Percentiles rank a stretch among this genome's conserved stretches.
Conservation (phyloP, 2,888 invertebrate species). For the Seira sanloemensis region DNA sequence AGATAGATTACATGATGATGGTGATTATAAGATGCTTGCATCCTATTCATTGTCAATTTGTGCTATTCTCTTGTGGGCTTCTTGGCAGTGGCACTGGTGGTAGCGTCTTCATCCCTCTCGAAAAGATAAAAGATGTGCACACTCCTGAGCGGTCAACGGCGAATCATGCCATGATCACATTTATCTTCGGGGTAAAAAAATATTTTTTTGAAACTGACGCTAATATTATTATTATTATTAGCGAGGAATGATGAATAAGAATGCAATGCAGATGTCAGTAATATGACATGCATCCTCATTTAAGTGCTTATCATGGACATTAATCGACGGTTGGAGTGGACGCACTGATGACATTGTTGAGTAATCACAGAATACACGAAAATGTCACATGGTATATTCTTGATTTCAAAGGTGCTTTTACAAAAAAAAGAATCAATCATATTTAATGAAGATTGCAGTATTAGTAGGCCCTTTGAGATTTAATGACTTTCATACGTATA, state of each 20-base stretch:
- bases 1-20: neutral
- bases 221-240: neutral
- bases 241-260: neutral
- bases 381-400: neutral
- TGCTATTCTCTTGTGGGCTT: neutral
- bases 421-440: neutral
- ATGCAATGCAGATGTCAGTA: neutral
- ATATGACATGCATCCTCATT: neutral
- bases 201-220: neutral
- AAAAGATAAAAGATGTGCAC: neutral
- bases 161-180: neutral
- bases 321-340: neutral
- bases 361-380: neutral
- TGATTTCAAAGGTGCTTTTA: neutral
- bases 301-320: neutral
- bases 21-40: neutral
- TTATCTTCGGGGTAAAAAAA: neutral
- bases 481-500: neutral
- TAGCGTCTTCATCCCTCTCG: neutral
- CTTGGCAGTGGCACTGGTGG: neutral
- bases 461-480: neutral
- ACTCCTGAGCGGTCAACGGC: neutral
- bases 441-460: neutral
- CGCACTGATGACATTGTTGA: neutral
- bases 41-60: neutral